Evolutionary conservation across 2,888 invertebrate genomes (phyloP).

Genomic region (Sinelater perroti): DNA sequence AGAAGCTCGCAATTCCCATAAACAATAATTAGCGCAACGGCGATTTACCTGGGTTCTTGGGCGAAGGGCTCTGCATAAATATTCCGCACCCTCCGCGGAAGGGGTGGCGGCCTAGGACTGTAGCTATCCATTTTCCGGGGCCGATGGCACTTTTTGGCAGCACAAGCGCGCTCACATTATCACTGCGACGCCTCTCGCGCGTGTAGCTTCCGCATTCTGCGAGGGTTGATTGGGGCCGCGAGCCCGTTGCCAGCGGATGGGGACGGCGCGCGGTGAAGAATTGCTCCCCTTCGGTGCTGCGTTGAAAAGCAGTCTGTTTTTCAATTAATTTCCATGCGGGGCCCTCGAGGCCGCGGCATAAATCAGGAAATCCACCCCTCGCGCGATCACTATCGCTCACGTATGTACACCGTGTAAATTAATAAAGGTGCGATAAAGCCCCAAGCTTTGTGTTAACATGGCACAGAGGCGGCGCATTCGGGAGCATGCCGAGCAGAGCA

Average conservation of each 20-base stretch:
- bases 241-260: no score
- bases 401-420: conserved; percentile 49
- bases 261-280: no score
- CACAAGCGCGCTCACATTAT: conserved; percentile 49
- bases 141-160: conserved; percentile 37
- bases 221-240: no score
- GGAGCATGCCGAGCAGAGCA: conserved; percentile 38
- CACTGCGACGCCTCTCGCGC: conserved; percentile 43
- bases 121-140: conserved; percentile 67
- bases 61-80: conserved; percentile 74
- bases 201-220: conserved; percentile 12
- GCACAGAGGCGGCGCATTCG: conserved; percentile 50
- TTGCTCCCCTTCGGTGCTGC: no score
- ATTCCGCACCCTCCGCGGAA: conserved; percentile 70
- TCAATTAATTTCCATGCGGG: conserved; percentile 27
- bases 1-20: no score
- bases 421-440: conserved; percentile 54
- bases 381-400: conserved; percentile 49
- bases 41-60: conserved; percentile 62
- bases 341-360: conserved; percentile 30
- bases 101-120: conserved; percentile 70
- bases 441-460: conserved; percentile 54
- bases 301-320: no score
- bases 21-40: conserved; percentile 11
- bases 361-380: conserved; percentile 33